These are phyloP conservation scores for Falco novaeseelandiae DNA, from an alignment of 2,797 vertebrate genomes.

Conservation along the genomic window DNA sequence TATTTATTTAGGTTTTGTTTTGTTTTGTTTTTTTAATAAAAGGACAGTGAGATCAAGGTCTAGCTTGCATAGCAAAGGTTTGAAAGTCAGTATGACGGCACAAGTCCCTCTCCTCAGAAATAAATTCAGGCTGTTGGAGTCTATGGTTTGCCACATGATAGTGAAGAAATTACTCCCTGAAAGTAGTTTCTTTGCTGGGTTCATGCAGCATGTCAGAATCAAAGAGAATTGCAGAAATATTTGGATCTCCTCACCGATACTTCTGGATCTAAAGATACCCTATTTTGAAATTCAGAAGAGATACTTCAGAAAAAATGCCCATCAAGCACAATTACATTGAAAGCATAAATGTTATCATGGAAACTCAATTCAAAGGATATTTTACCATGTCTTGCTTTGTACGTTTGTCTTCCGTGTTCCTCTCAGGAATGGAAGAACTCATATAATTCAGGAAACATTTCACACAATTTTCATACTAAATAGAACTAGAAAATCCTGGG, in stretches of 20 bases:
- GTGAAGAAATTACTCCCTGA: background rate
- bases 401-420: background rate
- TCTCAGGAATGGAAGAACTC: background rate
- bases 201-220: background rate
- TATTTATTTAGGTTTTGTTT: background rate
- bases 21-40: background rate
- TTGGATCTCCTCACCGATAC: background rate
- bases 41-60: background rate
- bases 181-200: background rate
- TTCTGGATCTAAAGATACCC: background rate
- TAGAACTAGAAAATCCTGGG: background rate
- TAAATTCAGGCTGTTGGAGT: background rate
- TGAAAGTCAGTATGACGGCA: background rate
- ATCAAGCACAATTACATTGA: background rate
- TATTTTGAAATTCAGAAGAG: background rate
- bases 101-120: background rate
- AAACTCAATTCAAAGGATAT: background rate
- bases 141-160: background rate
- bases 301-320: background rate
- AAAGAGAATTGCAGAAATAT: background rate
- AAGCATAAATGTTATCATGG: background rate
- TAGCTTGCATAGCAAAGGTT: background rate
- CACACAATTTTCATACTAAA: background rate
- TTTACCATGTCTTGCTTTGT: background rate
- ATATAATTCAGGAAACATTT: background rate